Evolutionary conservation across 1,140 invertebrate species (phyloP).

Genomic region (Plectrocnemia conspersa): DNA sequence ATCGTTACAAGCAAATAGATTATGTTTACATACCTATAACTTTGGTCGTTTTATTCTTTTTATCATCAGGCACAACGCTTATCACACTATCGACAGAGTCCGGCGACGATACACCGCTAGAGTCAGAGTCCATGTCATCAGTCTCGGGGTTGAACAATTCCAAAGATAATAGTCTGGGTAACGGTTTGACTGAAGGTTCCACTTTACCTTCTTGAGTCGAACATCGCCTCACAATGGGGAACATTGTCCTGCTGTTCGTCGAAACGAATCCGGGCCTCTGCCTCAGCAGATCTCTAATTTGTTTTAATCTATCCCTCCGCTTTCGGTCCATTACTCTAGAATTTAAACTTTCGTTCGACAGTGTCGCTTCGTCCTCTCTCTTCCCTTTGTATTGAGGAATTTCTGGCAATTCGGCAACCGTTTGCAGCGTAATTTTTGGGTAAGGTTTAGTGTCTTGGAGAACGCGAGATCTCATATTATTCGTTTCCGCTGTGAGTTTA

Average conservation of each 20-base stretch:
- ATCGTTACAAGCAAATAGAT: no score
- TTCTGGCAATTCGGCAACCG: conserved; percentile 55
- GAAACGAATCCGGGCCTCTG: conserved; percentile 50
- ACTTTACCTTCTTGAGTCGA: conserved; percentile 50
- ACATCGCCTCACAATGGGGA: conserved; percentile 54
- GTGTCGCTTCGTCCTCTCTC: conserved; percentile 38
- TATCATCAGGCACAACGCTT: conserved; percentile 54
- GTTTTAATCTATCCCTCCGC: conserved; percentile 58
- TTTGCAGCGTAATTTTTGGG: conserved; percentile 56
- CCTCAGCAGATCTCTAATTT: conserved; percentile 63
- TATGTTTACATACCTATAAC: conserved; percentile 51
- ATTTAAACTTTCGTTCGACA: conserved; percentile 43
- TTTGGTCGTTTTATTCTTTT: conserved; percentile 40
- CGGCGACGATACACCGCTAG: conserved; percentile 78
- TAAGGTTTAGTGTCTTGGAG: conserved; percentile 51
- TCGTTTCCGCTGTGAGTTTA: conserved; percentile 48
- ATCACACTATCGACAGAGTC: conserved; percentile 83
- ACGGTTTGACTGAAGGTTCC: conserved; percentile 52
- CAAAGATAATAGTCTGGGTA: conserved; percentile 69
- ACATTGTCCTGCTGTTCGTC: conserved; percentile 39
- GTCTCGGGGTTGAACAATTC: conserved; percentile 87
- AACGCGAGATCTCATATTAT: conserved; percentile 44
- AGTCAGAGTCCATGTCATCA: conserved; percentile 85
- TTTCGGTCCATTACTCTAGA: conserved; percentile 45
- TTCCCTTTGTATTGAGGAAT: conserved; percentile 55